Evolutionary conservation across 2,888 invertebrate genomes (phyloP).

Genomic region (Neelides folsomi): DNA sequence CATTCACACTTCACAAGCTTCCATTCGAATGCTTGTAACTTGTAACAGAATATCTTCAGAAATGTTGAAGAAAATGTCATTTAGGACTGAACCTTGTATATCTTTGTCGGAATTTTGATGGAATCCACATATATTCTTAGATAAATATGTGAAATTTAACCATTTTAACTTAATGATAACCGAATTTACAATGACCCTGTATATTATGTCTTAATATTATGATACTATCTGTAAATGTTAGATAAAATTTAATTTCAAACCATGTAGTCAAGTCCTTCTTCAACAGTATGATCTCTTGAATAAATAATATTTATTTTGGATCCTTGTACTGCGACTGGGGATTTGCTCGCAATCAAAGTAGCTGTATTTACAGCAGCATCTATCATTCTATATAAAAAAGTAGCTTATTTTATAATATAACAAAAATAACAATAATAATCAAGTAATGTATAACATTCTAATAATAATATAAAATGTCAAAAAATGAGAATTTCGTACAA

Average conservation of each 20-base stretch:
- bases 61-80: too few relatives aligned
- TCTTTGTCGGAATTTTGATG: too few relatives aligned
- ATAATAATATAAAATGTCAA: not conserved
- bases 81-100: too few relatives aligned
- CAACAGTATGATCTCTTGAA: constrained; percentile 72
- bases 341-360: constrained; percentile 65
- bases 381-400: constrained; percentile 47
- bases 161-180: too few relatives aligned
- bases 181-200: too few relatives aligned
- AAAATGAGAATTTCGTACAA: constrained; percentile 42
- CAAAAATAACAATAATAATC: not conserved
- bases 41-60: too few relatives aligned
- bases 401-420: not conserved
- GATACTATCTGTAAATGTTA: too few relatives aligned
- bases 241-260: constrained; percentile 46
- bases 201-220: constrained; percentile 13
- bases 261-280: constrained; percentile 78
- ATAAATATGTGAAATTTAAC: not conserved
- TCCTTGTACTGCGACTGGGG: constrained; percentile 88
- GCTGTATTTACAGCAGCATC: constrained; percentile 60
- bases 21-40: too few relatives aligned
- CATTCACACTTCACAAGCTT: too few relatives aligned
- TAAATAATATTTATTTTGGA: constrained; percentile 73
- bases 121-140: not conserved
- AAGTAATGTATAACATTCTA: not conserved